Conservation (phyloP, 1,140 invertebrate species). For the Psilanteris sp. region DNA sequence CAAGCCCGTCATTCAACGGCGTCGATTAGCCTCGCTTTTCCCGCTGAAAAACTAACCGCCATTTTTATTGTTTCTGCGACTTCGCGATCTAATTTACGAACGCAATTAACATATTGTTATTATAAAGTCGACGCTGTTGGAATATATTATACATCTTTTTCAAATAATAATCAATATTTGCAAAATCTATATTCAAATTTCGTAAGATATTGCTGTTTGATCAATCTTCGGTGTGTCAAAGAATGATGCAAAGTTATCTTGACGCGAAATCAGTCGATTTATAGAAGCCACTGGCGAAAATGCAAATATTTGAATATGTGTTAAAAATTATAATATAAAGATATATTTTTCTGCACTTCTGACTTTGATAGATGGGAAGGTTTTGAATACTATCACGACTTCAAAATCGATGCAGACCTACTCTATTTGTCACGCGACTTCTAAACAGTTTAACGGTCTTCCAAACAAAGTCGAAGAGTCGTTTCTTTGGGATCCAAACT, state of each 20-base stretch:
- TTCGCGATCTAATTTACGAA: too few relatives aligned
- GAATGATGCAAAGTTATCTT: slow-evolving; percentile 22
- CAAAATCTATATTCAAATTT: slow-evolving; percentile 2
- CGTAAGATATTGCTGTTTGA: slow-evolving; percentile 16
- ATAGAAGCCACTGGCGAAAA: neutral
- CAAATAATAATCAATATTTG: neutral
- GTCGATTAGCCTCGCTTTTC: too few relatives aligned
- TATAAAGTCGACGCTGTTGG: too few relatives aligned
- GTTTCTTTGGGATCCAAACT: slow-evolving; percentile 30
- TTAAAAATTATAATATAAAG: slow-evolving; percentile 47
- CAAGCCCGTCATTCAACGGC: too few relatives aligned
- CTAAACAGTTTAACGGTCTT: slow-evolving; percentile 54
- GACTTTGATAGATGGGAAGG: slow-evolving; percentile 53
- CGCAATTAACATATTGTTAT: too few relatives aligned
- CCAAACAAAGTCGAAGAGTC: slow-evolving; percentile 38
- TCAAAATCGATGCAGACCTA: slow-evolving; percentile 38
- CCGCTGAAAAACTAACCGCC: too few relatives aligned
- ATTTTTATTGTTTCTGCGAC: too few relatives aligned
- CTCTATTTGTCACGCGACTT: slow-evolving; percentile 54
- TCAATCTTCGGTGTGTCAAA: slow-evolving; percentile 31
- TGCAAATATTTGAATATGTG: slow-evolving; percentile 32
- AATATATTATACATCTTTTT: too few relatives aligned
- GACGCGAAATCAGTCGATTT: slow-evolving; percentile 13
- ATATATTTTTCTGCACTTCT: slow-evolving; percentile 44
- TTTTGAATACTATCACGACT: slow-evolving; percentile 23